Evolutionary conservation across 2,113 vertebrate genomes (phyloP), one percentile per base, ranked within the genome.

Genomic region (Potamarius usumacintae): DNA sequence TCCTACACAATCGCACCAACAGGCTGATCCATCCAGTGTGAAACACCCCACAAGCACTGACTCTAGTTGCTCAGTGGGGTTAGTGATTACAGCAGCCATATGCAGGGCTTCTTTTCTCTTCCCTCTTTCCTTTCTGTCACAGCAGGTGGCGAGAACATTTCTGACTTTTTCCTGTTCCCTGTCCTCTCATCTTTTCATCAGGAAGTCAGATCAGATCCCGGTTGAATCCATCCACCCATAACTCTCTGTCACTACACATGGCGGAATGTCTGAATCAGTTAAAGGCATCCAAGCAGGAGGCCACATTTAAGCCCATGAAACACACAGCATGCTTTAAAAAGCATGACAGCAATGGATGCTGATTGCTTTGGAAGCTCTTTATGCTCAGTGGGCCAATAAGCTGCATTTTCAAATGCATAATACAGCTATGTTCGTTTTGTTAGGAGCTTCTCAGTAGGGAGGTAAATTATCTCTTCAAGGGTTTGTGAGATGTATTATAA

Each of bases 251-350:
- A 17, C 17, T 57, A 71, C n/a, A 71, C n/a, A 55, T 22, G 63
- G 17, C 18, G 5, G 65, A 11, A 17, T 83, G 25, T 53, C 27
- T 18, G 48, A 69, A 53, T 53, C 63, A 57, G 34, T 84, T n/a
- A 84, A 84, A 84, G 65, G 65, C 82, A 27, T 52, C 82, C 14
- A 63, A 84, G 65, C 65, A 34, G 63, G 65, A 53, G 65, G 65
- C 11, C 10, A 17, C 11, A 30, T 53, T 83, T 83, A 83, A 69
- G 63, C 82, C 82, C 9, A 20, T 17, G 60, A 53, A 83, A 83
- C 82, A n/a, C 12, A 5, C 62, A 69, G 82, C 42, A 7, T 27
- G 65, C 15, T 30, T 83, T 52, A 65, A 83, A 83, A 69, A 34
- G 63, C 42, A 84, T 69, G 50, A 12, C 48, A 8, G 52, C 65